Evolutionary conservation across 2,113 vertebrate genomes (phyloP), one percentile per base, ranked within the genome.

Genomic region (Antennarius striatus): DNA sequence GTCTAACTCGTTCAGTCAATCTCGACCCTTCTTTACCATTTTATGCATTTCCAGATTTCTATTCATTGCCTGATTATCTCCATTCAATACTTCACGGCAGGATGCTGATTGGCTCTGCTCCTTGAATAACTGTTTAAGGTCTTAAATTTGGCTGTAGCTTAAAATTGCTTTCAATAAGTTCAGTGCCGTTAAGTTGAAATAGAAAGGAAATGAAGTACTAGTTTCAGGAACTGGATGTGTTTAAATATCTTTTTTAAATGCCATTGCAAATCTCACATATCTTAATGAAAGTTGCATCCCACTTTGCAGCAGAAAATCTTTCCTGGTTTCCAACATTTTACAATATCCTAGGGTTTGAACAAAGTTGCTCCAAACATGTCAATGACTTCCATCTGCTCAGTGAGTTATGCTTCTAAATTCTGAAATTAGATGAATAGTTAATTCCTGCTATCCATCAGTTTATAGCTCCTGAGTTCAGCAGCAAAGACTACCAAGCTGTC

Each of bases 1-100:
- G 67, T 86, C 91, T 79, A 70, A 59, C 62, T 94, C 95, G 73
- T 71, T 86, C 79, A 73, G 52, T 70, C 79, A 74, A 75, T 83
- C 76, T 81, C 46, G 49, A 51, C 53, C 10, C 50, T 63, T 56
- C 69, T 83, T 79, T 53, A 63, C 71, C 57, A 68, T 56, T 82
- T 71, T 67, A 71, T 77, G 55, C 76, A 77, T 77, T 84, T 78
- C 72, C 22, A 72, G 55, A 71, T 66, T 63, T 82, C 63, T 49
- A 57, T 72, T 80, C 79, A 57, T 47, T n/a, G 28, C n/a, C 40
- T 75, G 74, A 78, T 86, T 71, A 81, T 77, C 75, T 63, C 60
- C 51, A 53, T 77, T 83, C 71, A 82, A 64, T 57, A 60, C 50
- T 63, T 50, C 56, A 39, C 56, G 6, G 50, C 30, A 50, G 62